Evolutionary conservation across 2,797 vertebrate genomes (phyloP), one percentile per base, ranked within the genome.

Genomic region (Chelon labrosus): DNA sequence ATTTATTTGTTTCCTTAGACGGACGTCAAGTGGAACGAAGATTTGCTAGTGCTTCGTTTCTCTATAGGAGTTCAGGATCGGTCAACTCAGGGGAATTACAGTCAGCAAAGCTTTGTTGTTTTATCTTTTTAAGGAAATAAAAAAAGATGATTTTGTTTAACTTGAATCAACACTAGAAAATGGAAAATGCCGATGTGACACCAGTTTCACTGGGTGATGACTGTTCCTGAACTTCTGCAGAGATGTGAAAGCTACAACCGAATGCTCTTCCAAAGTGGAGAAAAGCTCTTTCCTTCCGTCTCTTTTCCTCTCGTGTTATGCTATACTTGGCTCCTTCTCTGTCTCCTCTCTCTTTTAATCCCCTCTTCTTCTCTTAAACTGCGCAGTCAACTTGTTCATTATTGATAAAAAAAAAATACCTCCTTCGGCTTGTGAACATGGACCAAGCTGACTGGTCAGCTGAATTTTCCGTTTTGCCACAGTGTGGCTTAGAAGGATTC

Each of bases 381-480:
- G 50, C 79, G 80, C 61, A 69, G 73, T 80, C 41, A 22, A 56
- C 22, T 58, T 47, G 41, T 73, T 71, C 62, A 25, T 69, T 70
- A 44, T 65, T 44, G 38, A 57, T 12, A 53, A 35, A 69, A n/a
- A 65, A 70, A 79, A 44, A 12, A 73, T 58, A 74, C 77, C 76
- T 87, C 75, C 65, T 77, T 54, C 10, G 42, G 84, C 58, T 83
- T 7, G 69, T 75, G 70, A 77, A 60, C 70, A 37, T 71, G 79
- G 83, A 82, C 80, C 22, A 42, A 74, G 86, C 86, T 84, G 85
- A 88, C 68, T 17, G 65, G 75, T 89, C 77, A 78, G 80, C 81
- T 82, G 58, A 51, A 13, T 80, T 80, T 81, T 80, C 66, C 3
- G 41, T 80, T 86, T 84, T 44, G 85, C 90, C 88, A 88, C 86